A percentile compares a stretch with the other conserved stretches of the same genome.
phyloP scores from a whole-genome alignment of 2,888 invertebrate genomes.

The Rhagium mordax region DNA sequence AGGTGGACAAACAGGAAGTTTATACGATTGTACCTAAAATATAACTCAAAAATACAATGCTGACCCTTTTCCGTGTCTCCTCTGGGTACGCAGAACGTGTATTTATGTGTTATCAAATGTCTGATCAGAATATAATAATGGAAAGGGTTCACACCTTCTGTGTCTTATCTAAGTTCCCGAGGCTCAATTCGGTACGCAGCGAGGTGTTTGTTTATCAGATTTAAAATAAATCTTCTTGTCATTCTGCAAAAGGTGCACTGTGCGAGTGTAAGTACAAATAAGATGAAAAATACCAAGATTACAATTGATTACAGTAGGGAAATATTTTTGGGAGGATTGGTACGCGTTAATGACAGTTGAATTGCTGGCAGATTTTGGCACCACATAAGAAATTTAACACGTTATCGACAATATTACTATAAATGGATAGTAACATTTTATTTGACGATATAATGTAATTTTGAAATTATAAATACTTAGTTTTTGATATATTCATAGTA shows the following conservation, averaged over 20 bases:
- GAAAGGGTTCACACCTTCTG: conserved; percentile 57
- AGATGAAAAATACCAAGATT: neutral
- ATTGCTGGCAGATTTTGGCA: no score
- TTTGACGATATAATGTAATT: no score
- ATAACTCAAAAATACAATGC: conserved; percentile 1
- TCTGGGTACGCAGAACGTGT: neutral
- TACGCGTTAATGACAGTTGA: neutral
- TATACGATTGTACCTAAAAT: neutral
- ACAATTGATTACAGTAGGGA: neutral
- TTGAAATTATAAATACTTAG: no score
- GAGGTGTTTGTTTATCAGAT: conserved; percentile 44
- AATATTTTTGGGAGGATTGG: neutral
- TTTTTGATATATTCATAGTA: no score
- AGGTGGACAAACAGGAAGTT: conserved; percentile 26
- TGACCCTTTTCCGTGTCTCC: conserved; percentile 22
- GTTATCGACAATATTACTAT: no score
- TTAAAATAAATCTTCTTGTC: conserved; percentile 50
- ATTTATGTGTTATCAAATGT: conserved; percentile 30
- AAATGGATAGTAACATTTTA: no score
- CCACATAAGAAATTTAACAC: no score
- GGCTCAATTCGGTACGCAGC: conserved; percentile 31
- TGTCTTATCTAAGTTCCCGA: conserved; percentile 46
- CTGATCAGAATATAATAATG: conserved; percentile 47
- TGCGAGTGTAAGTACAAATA: neutral
- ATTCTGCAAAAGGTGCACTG: conserved; percentile 35